phyloP scores from a whole-genome alignment of 2,113 vertebrate species.

The Gymnobelideus leadbeateri region DNA sequence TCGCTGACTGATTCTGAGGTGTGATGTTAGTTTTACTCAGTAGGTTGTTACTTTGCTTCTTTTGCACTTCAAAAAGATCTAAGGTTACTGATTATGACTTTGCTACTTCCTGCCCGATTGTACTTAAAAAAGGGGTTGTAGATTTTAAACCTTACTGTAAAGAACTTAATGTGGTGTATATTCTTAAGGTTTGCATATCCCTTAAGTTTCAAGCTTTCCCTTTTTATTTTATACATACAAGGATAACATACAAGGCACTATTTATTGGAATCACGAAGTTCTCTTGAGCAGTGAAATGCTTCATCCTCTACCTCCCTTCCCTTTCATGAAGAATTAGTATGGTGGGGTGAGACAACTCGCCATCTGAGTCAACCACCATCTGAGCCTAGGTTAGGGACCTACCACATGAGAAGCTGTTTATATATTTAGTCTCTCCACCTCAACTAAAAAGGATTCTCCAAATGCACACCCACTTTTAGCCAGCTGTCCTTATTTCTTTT shows the following conservation, averaged over 20 bases:
- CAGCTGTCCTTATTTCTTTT: slow-evolving; percentile 43
- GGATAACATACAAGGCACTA: slow-evolving; percentile 33
- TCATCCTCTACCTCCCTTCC: slow-evolving; percentile 40
- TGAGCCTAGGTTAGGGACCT: slow-evolving; percentile 8
- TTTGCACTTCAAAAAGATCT: slow-evolving; percentile 83
- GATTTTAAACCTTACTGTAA: slow-evolving; percentile 68
- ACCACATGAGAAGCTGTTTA: slow-evolving; percentile 30
- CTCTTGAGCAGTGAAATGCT: slow-evolving; percentile 43
- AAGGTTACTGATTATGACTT: slow-evolving; percentile 75
- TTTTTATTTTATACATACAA: slow-evolving; percentile 61
- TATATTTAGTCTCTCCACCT: slow-evolving; percentile 53
- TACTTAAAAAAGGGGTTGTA: slow-evolving; percentile 64
- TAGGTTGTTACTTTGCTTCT: slow-evolving; percentile 71
- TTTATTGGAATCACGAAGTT: slow-evolving; percentile 17
- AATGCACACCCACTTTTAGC: neutral
- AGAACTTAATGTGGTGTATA: slow-evolving; percentile 61
- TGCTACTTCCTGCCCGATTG: slow-evolving; percentile 73
- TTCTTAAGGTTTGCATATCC: slow-evolving; percentile 65
- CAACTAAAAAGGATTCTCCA: neutral
- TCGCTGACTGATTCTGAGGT: slow-evolving; percentile 74
- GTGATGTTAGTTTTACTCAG: slow-evolving; percentile 78
- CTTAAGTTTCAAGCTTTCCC: slow-evolving; percentile 38
- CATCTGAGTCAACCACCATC: neutral
- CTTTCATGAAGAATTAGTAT: slow-evolving; percentile 15
- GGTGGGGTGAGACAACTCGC: slow-evolving; percentile 23